phyloP scores from a whole-genome alignment of 2,797 vertebrate genomes.

The Parauchenoglanis punctatus region DNA sequence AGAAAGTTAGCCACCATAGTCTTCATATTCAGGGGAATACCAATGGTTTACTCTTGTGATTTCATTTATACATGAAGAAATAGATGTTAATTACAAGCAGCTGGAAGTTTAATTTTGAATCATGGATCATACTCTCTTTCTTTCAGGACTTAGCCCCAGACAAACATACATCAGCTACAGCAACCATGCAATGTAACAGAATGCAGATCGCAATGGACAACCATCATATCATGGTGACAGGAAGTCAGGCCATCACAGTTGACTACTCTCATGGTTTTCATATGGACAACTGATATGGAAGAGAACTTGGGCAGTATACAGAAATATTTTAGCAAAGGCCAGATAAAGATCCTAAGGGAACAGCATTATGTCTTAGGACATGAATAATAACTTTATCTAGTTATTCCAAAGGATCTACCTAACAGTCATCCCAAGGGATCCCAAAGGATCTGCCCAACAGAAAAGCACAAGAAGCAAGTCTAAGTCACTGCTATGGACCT shows the following conservation, averaged over 20 bases:
- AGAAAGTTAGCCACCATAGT: background rate
- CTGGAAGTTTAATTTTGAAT: background rate
- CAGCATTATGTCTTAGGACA: conserved; percentile 26
- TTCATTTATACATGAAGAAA: conserved; percentile 9
- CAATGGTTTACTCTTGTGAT: conserved; percentile 13
- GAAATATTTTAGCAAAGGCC: conserved; percentile 45
- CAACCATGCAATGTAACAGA: conserved; percentile 93
- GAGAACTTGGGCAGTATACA: conserved; percentile 24
- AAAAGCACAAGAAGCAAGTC: conserved; percentile 43
- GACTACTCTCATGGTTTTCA: conserved; percentile 44
- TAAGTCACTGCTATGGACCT: conserved; percentile 21
- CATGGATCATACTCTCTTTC: conserved; percentile 54
- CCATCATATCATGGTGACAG: conserved; percentile 51
- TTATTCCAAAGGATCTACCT: conserved; percentile 33
- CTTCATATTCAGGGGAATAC: conserved; percentile 1
- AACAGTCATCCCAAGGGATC: conserved; percentile 10
- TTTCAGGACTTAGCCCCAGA: conserved; percentile 88
- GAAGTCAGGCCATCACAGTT: conserved; percentile 51
- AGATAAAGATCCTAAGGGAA: conserved; percentile 41
- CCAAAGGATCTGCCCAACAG: conserved; percentile 29
- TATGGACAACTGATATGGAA: conserved; percentile 5
- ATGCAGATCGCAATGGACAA: conserved; percentile 60
- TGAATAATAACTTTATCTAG: conserved; percentile 19
- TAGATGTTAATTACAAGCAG: conserved; percentile 16
- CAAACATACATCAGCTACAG: conserved; percentile 99